phyloP scores from a whole-genome alignment of 2,797 vertebrate species.

The Paguma larvata region DNA sequence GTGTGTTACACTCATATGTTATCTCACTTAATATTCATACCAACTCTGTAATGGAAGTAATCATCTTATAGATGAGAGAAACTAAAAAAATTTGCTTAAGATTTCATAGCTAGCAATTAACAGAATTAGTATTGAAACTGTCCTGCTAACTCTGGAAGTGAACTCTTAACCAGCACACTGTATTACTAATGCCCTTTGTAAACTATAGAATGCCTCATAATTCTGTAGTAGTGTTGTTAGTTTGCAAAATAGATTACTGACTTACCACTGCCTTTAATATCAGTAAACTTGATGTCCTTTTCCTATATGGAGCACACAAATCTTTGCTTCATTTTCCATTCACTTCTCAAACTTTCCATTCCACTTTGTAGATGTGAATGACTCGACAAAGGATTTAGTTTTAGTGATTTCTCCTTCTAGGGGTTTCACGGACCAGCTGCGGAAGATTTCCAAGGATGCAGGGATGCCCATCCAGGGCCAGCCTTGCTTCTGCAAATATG shows the following conservation, averaged over 20 bases:
- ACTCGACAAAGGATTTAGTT: slow-evolving; percentile 60
- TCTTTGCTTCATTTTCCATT: slow-evolving; percentile 41
- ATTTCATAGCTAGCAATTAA: background rate
- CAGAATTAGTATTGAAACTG: background rate
- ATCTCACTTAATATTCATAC: slow-evolving; percentile 50
- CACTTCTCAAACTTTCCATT: slow-evolving; percentile 35
- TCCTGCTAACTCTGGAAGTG: background rate
- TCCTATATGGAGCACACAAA: background rate
- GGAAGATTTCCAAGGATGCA: slow-evolving; percentile 92
- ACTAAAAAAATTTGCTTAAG: slow-evolving; percentile 5
- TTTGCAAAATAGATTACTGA: slow-evolving; percentile 14
- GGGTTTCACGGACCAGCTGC: slow-evolving; percentile 92
- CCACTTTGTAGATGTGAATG: slow-evolving; percentile 23
- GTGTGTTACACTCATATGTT: background rate
- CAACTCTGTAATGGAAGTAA: background rate
- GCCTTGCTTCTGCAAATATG: slow-evolving; percentile 92
- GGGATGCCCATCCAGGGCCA: slow-evolving; percentile 93
- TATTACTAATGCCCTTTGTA: slow-evolving; percentile 20
- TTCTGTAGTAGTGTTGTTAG: background rate
- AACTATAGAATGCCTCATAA: slow-evolving; percentile 4
- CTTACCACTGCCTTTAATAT: background rate
- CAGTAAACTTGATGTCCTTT: slow-evolving; percentile 4
- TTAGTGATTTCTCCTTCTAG: slow-evolving; percentile 82
- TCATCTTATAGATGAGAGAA: slow-evolving; percentile 37
- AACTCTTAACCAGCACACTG: background rate